Evolutionary conservation across 2,888 invertebrate genomes (phyloP).

Genomic region (Latrodectus elegans): DNA sequence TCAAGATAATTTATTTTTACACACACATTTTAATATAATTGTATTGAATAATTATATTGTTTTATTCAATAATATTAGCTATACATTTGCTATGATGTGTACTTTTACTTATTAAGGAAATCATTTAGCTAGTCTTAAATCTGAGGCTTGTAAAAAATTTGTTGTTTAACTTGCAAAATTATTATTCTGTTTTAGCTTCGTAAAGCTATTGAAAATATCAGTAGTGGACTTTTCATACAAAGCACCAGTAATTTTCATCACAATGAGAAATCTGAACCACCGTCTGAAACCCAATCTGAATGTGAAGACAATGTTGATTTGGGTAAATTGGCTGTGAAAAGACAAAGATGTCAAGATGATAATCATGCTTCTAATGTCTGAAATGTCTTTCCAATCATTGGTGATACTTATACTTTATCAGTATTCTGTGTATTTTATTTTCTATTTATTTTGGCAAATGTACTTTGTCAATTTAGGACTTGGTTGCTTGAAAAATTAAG

Average conservation of each 20-base stretch:
- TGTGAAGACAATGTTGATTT: slow-evolving; percentile 54
- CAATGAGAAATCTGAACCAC: slow-evolving; percentile 60
- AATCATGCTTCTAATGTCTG: slow-evolving; percentile 17
- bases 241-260: slow-evolving; percentile 19
- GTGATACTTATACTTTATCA: not conserved
- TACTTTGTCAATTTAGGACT: too few relatives aligned
- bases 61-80: not conserved
- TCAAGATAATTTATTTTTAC: too few relatives aligned
- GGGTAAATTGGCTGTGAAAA: slow-evolving; percentile 27
- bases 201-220: slow-evolving; percentile 65
- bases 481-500: too few relatives aligned
- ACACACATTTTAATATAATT: not conserved
- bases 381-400: not conserved
- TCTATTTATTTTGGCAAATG: not conserved
- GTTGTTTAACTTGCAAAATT: not conserved
- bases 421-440: not conserved
- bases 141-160: too few relatives aligned
- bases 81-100: not conserved
- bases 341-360: slow-evolving; percentile 16
- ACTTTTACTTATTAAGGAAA: too few relatives aligned
- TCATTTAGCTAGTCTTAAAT: too few relatives aligned
- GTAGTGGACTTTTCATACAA: slow-evolving; percentile 49
- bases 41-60: not conserved
- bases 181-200: slow-evolving; percentile 50
- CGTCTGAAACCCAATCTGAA: slow-evolving; percentile 66